Base-by-base conservation (phyloP, 2,113 vertebrate genomes). In the Condylura cristata region DNA sequence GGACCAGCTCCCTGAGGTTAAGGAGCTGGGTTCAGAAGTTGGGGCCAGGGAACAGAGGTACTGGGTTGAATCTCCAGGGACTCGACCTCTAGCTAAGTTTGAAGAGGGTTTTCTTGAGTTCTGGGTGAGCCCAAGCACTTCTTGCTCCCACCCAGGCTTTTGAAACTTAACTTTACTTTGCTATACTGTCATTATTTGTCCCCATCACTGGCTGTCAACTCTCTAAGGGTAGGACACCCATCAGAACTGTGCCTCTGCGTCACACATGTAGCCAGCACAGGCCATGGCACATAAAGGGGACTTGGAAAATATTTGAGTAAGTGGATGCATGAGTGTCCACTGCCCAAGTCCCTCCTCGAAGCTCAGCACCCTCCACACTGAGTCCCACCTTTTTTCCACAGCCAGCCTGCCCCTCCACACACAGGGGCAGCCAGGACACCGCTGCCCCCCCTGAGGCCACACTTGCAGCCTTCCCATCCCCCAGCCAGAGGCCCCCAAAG, bases 341-440 rank as follows among this genome's bases (percentile, higher is more conserved):
- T 68, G 11, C 39, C 32, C 41, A 89, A 41, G 46, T 34, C 20
- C n/a, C 34, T 83, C 34, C 44, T 91, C 90, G 68, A 80, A 92
- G 66, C 34, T 92, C 86, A 92, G 85, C 65, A 70, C 7, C 30
- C 32, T 37, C 41, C 2, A 4, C 39, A 26, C 85, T 70, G 93
- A 95, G 68, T 63, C 34, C 44, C 6, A 41, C 30, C 48, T 96
- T 90, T 89, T 74, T 87, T 97, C 91, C 83, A 96, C 80, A 95
- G 94, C 70, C 75, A 92, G 32, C 74, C 89, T 94, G 48, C 70
- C 65, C 17, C 32, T 56, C 20, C 72, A 14, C 2, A 65, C 12
- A 24, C 4, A 83, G 65, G 74, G 51, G 37, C 89, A 91, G 44
- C 60, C 94, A 93, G 71, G 91, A 95, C 70, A 96, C 44, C 82